Evolutionary conservation across 2,888 invertebrate species (phyloP), one percentile per base, ranked within the genome.

Genomic region (Agrochola circellaris): DNA sequence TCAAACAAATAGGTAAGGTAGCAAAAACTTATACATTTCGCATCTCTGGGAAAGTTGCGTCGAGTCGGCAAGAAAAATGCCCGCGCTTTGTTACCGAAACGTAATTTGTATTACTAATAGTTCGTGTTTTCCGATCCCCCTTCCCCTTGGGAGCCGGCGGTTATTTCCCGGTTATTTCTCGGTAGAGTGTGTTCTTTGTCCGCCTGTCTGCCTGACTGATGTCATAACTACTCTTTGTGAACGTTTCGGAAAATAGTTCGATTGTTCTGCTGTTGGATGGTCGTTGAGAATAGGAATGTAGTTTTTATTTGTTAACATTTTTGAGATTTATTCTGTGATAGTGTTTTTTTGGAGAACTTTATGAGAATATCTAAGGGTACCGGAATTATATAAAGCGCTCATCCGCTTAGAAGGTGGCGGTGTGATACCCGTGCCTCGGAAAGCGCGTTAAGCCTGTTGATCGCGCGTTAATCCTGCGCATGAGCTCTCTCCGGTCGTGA

Each of bases 81-180:
- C 64, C n/a, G 42, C 79, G 80, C 79, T 83, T 88, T 87, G 91
- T 85, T 85, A 86, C 82, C 83, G 89, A 91, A 90, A 87, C 84
- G 90, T 88, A 89, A 92, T 92, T 93, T 92, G 92, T 93, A 90
- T 91, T 87, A 82, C 87, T 92, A 92, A 92, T 91, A 91, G 91
- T 90, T 89, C 81, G 85, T 87, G 90, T 90, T 91, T 89, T 89
- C 88, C 89, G 89, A 90, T 91, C 86, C 88, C 81, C 87, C 83
- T 61, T 38, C 67, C 34, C 48, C 54, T 17, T 17, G 75, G 75
- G 75, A 56, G 56, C 3, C 45, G 20, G 54, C 69, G 75, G 85
- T 86, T 75, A 77, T 77, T 75, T 77, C 13, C 75, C 81, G 74
- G 83, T 85, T 85, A 78, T 88, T 87, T 85, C 84, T 82, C 77